A percentile compares a stretch with the other conserved stretches of the same genome.
Conservation (phyloP, 2,797 vertebrate species). For the Tachyglossus aculeatus region DNA sequence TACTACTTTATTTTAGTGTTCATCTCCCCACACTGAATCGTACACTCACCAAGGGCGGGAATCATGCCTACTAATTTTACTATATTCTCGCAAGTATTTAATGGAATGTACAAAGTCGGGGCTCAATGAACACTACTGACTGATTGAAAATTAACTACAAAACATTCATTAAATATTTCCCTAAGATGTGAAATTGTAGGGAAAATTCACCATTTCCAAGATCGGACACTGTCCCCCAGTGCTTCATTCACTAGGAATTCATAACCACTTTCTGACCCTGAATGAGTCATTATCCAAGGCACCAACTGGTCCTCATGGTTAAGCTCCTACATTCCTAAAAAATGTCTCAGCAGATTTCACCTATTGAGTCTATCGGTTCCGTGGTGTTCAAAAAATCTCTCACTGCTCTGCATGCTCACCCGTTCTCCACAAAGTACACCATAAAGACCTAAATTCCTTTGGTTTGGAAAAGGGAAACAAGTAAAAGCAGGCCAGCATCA, state of each 20-base stretch:
- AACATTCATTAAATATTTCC: constrained; percentile 31
- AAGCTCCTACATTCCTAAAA: constrained; percentile 74
- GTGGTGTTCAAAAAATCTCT: constrained; percentile 66
- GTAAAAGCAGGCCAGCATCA: constrained; percentile 22
- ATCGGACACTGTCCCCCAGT: constrained; percentile 45
- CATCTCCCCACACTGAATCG: no score
- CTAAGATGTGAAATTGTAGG: constrained; percentile 40
- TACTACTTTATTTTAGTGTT: no score
- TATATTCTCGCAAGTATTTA: no score
- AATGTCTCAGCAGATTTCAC: constrained; percentile 66
- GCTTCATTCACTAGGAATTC: constrained; percentile 71
- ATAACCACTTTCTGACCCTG: constrained; percentile 68
- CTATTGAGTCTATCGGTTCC: constrained; percentile 54
- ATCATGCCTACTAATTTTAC: no score
- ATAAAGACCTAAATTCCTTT: constrained; percentile 56
- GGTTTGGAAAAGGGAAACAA: constrained; percentile 47
- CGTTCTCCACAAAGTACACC: constrained; percentile 52
- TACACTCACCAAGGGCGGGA: no score
- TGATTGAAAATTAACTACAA: no score
- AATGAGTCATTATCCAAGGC: constrained; percentile 68
- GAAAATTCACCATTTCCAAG: constrained; percentile 27
- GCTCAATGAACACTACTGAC: not conserved
- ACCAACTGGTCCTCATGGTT: constrained; percentile 68
- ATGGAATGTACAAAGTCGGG: not conserved
- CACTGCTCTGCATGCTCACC: constrained; percentile 52